These are phyloP conservation scores for Eufriesea mexicana DNA, from an alignment of 1,140 invertebrate genomes.

Conservation along the genomic window DNA sequence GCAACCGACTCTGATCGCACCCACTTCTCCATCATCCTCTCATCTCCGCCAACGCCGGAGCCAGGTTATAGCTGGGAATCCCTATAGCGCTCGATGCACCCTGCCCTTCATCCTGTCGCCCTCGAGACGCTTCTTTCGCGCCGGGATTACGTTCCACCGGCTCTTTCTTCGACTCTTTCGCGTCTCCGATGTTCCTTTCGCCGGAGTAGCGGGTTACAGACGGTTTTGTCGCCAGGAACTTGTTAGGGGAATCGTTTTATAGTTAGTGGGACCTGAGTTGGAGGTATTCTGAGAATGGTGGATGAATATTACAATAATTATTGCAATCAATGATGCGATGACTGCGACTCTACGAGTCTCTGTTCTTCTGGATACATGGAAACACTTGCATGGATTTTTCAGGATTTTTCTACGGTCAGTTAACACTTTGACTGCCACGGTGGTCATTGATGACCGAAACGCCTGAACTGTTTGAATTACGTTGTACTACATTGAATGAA, in stretches of 20 bases:
- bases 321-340: no score
- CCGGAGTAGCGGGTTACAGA: not conserved
- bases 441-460: no score
- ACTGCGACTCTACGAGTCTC: no score
- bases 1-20: constrained; percentile 65
- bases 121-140: not conserved
- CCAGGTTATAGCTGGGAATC: constrained; percentile 19
- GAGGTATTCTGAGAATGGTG: not conserved
- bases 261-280: not conserved
- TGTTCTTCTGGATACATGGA: no score
- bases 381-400: no score
- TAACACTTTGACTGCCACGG: no score
- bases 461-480: no score
- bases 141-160: not conserved
- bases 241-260: not conserved
- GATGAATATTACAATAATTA: no score
- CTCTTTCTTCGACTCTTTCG: constrained; percentile 12
- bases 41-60: constrained; percentile 28
- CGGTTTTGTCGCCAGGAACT: not conserved
- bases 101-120: not conserved
- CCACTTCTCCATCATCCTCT: constrained; percentile 65
- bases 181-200: not conserved
- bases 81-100: constrained; percentile 37
- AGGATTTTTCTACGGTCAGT: no score
- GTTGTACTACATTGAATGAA: no score